Conservation (phyloP, 2,888 invertebrate genomes). For the Cephus pygmeus region DNA sequence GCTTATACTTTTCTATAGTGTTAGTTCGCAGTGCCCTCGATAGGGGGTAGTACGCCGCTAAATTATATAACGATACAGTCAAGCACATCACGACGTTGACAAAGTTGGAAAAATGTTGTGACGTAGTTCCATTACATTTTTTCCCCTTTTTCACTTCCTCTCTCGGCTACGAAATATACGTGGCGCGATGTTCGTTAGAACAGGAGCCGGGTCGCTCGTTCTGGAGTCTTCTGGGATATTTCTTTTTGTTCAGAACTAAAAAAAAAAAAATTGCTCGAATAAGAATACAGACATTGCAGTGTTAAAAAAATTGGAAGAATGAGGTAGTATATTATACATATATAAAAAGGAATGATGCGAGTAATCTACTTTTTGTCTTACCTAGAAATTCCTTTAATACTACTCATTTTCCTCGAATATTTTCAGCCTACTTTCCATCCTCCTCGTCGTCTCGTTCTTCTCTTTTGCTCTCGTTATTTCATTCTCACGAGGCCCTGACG, state of each 20-base stretch:
- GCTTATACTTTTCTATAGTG: neutral
- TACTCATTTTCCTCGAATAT: neutral
- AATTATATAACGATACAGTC: neutral
- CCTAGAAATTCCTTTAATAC: neutral
- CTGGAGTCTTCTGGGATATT: neutral
- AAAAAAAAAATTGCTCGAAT: neutral
- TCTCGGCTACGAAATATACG: neutral
- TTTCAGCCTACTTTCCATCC: neutral
- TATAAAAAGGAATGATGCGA: neutral
- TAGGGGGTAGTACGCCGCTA: neutral
- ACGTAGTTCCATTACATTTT: neutral
- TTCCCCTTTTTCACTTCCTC: neutral
- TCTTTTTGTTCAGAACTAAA: neutral
- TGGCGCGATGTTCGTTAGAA: neutral
- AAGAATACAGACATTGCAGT: neutral
- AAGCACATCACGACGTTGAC: neutral
- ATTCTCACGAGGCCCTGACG: neutral
- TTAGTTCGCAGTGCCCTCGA: neutral
- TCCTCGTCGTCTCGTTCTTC: neutral
- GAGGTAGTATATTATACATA: neutral
- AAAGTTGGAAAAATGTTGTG: neutral
- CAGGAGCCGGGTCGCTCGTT: neutral
- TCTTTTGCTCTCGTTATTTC: neutral
- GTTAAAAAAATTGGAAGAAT: neutral
- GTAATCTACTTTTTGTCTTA: neutral